Percentiles rank a stretch among this genome's conserved stretches.
phyloP scores from a whole-genome alignment of 1,140 invertebrate species.

The Megalopta genalis region DNA sequence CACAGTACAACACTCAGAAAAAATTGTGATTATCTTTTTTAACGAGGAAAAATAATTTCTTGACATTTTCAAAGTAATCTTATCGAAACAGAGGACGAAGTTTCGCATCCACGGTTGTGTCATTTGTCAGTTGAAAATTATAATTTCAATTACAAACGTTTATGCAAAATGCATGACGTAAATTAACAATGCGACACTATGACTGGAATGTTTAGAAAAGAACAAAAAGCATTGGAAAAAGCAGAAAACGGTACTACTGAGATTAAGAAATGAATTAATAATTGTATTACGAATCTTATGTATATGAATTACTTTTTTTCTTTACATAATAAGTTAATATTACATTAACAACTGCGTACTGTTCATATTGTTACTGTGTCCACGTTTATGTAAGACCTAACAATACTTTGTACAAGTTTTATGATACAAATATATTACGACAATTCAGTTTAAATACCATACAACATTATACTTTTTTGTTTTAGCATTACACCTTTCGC shows the following conservation, averaged over 20 bases:
- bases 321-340: constrained; percentile 61
- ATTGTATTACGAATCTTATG: constrained; percentile 46
- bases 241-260: constrained; percentile 23
- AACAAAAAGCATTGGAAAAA: constrained; percentile 11
- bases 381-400: constrained; percentile 75
- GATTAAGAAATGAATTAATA: constrained; percentile 52
- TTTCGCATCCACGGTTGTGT: neutral
- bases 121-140: neutral
- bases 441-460: constrained; percentile 70
- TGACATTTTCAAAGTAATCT: neutral
- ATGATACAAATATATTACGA: constrained; percentile 80
- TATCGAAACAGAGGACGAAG: neutral
- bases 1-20: neutral
- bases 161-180: neutral
- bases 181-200: neutral
- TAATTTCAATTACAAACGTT: constrained; percentile 6
- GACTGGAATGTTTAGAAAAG: constrained; percentile 20
- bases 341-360: constrained; percentile 66
- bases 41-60: neutral
- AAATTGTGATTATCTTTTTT: neutral
- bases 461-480: constrained; percentile 53
- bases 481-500: constrained; percentile 46
- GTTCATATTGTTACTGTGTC: constrained; percentile 67
- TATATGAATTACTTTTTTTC: constrained; percentile 54
- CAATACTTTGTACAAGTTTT: constrained; percentile 80